A percentile compares a stretch with the other conserved stretches of the same genome.
Evolutionary conservation across 1,140 invertebrate species (phyloP).

Genomic region (Bombus confusus): DNA sequence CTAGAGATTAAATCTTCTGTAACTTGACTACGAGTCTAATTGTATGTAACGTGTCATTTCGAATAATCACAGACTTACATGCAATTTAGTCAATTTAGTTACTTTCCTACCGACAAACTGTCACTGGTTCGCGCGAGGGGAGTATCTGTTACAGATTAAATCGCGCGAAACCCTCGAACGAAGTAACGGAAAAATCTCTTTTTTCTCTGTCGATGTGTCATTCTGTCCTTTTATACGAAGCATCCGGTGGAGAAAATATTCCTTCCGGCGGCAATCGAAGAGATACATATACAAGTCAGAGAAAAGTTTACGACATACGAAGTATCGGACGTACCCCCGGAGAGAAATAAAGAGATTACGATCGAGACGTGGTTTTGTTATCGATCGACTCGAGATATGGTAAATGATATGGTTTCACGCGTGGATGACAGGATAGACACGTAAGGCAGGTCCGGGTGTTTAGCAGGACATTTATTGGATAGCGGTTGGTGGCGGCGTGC

Average conservation of each 20-base stretch:
- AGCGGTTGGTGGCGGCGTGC: constrained; percentile 41
- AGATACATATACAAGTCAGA: not conserved
- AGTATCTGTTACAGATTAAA: not conserved
- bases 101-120: too few relatives aligned
- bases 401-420: constrained; percentile 32
- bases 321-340: not conserved
- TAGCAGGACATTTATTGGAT: constrained; percentile 70
- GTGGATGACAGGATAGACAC: constrained; percentile 47
- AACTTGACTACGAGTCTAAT: too few relatives aligned
- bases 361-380: constrained; percentile 47
- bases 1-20: too few relatives aligned
- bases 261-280: not conserved
- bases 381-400: constrained; percentile 46
- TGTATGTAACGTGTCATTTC: too few relatives aligned
- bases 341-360: constrained; percentile 21
- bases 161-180: not conserved
- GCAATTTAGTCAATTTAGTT: too few relatives aligned
- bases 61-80: too few relatives aligned
- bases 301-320: constrained; percentile 5
- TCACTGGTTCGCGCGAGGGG: too few relatives aligned
- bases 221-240: not conserved
- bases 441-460: constrained; percentile 46
- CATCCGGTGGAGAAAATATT: not conserved
- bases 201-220: not conserved
- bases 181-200: not conserved